Base-by-base conservation (phyloP, 2,888 invertebrate genomes). In the Entomobrya proxima region DNA sequence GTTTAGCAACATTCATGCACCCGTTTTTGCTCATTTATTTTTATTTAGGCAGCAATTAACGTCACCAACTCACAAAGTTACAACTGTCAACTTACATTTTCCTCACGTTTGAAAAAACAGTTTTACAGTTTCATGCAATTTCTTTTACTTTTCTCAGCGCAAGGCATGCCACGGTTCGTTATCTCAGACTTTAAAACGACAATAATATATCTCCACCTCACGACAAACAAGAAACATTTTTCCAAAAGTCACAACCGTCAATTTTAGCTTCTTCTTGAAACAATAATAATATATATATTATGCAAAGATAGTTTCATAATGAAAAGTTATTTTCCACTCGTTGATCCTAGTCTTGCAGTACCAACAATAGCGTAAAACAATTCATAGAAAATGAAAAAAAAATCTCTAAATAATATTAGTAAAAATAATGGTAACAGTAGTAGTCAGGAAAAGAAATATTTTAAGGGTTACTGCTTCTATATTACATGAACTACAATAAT, bases 291-390 rank as follows among this genome's bases (percentile, higher is more conserved):
- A 74, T 32, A 61, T 27, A 61, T 44, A 37, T 50, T 24, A 75
- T 78, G 32, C 44, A 32, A 55, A 30, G 27, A 27, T 18, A 72
- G 24, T 69, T 15, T 40, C 13, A 74, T 75, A 82, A 82, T 82
- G 35, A 82, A 82, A 82, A 75, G 74, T 75, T 82, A 82, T 82
- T 82, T 82, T 82, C 81, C 81, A 82, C 81, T 50, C 37, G 61
- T 6, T 82, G 81, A 74, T 44, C 69, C 24, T 44, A 40, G 18
- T 69, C 13, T 69, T 44, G 7, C 40, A 7, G 67, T 18, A 67
- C 7, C 40, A 37, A 15, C 40, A 21, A 37, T n/a, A n/a, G n/a
- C n/a, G n/a, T n/a, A n/a, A n/a, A n/a, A n/a, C n/a, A n/a, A n/a
- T n/a, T n/a, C n/a, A n/a, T n/a, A n/a, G n/a, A n/a, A n/a, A n/a